Conservation (phyloP, 2,113 vertebrate species). For the Sialia sialis region DNA sequence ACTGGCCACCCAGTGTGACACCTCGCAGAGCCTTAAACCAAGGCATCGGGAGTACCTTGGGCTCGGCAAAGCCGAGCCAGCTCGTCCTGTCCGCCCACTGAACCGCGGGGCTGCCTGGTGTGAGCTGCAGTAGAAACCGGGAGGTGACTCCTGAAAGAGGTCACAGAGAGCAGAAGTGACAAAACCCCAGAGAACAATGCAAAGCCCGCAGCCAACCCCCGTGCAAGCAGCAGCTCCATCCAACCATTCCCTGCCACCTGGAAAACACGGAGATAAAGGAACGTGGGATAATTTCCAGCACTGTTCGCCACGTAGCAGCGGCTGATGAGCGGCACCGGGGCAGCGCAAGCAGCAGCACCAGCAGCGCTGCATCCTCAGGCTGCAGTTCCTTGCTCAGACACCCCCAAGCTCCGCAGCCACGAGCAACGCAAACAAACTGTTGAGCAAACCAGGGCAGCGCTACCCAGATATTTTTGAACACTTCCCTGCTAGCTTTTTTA, state of each 20-base stretch:
- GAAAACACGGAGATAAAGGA: neutral
- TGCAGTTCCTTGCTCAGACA: accelerated
- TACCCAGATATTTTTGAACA: neutral
- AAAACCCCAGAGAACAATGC: accelerated
- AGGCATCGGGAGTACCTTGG: too few relatives aligned
- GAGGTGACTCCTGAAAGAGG: neutral
- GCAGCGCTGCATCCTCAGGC: neutral
- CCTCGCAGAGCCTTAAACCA: accelerated
- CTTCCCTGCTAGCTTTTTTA: neutral
- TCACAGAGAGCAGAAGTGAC: neutral
- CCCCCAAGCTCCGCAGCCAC: accelerated
- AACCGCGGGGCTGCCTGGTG: neutral
- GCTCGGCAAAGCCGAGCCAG: neutral
- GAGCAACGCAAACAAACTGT: accelerated
- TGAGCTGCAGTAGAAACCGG: accelerated
- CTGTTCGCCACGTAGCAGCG: accelerated
- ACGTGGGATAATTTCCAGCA: accelerated
- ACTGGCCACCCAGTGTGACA: neutral
- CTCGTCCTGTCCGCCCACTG: accelerated
- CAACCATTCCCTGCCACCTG: accelerated
- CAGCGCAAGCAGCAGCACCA: neutral
- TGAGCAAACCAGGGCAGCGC: neutral
- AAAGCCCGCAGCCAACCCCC: neutral
- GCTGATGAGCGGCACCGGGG: too few relatives aligned
- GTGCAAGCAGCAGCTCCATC: neutral